Evolutionary conservation across 1,140 invertebrate species (phyloP), one percentile per base, ranked within the genome.

Genomic region (Papilio polyxenes): DNA sequence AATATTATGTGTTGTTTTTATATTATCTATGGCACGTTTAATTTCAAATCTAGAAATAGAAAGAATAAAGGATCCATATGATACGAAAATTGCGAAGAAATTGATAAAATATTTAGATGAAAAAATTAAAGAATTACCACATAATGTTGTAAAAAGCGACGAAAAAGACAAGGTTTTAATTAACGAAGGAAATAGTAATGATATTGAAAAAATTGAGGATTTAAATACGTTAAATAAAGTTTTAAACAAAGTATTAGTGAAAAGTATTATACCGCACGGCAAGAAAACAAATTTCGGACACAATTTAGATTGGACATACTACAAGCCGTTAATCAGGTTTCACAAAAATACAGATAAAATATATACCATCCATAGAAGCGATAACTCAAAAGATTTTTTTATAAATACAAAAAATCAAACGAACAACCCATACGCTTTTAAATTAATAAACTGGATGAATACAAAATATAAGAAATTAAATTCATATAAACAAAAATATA

Each of bases 1-100:
- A 20, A 59, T n/a, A 59, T 9, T 59, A 59, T 59, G n/a, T 59
- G 1, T 20, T 8, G n/a, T 59, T 59, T 20, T n/a, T n/a, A 17
- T 59, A 20, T n/a, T 59, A 20, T 59, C 6, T 59, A n/a, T 59
- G 7, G 17, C 56, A 59, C 6, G 8, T 65, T 65, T 65, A 4
- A 65, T 37, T 31, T 65, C 23, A 65, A 65, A 65, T 65, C 1
- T 65, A 65, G 13, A 65, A 65, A 65, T 72, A 72, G 65, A 72
- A 72, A 40, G 31, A 37, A 72, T 77, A 51, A 53, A 77, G 13
- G 75, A 77, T 49, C 75, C 75, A 15, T 53, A 15, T 23, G 8
- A 77, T 6, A 77, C 20, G 23, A 53, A 77, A 51, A 77, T 77
- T 31, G 75, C 75, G 17, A 77, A 31, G 48, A 77, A 77, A 77